Base-by-base conservation (phyloP, 1,140 invertebrate species). In the Lasioglossum baleicum region DNA sequence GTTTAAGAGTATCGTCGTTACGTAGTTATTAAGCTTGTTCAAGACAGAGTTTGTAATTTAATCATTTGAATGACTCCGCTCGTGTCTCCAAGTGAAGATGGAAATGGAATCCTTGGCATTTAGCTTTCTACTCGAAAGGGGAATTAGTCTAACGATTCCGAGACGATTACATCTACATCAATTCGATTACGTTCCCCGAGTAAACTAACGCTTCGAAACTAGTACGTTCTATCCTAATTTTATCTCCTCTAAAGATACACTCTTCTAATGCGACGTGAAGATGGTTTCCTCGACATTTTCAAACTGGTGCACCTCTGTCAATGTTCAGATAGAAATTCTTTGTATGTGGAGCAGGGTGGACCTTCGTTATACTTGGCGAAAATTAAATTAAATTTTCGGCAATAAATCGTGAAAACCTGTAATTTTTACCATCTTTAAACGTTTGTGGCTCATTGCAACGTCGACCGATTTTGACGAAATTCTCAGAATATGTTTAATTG, bases 1-100 rank as follows among this genome's bases (percentile, higher is more conserved):
- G 22, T 35, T 48, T n/a, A 17, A 22, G 10, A 4, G 61, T 35
- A 53, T 22, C 8, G 7, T 17, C 22, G 58, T 51, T 78, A 31
- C 17, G n/a, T 17, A 1, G 44, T 35, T 71, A 68, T 42, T 64
- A 53, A 78, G 75, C 75, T 63, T 60, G 75, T 68, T 77, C 70
- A 70, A 51, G n/a, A 7, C 44, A 8, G n/a, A 44, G 42, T 51
- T 69, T 51, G 56, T 72, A 53, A 78, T 64, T 72, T 67, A 60
- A 78, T 72, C 58, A 13, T 72, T n/a, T 7, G 64, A 69, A 22
- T 42, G 35, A 72, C 35, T 48, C 6, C 4, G 22, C 67, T 70
- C 22, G 17, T 15, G 26, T 31, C 8, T 63, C 44, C 31, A 71
- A 60, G 48, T 7, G 67, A 2, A 15, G 35, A 15, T 53, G 20